Percentiles rank a stretch among this genome's conserved stretches.
Conservation (phyloP, 2,888 invertebrate genomes). For the Andrena fulva region DNA sequence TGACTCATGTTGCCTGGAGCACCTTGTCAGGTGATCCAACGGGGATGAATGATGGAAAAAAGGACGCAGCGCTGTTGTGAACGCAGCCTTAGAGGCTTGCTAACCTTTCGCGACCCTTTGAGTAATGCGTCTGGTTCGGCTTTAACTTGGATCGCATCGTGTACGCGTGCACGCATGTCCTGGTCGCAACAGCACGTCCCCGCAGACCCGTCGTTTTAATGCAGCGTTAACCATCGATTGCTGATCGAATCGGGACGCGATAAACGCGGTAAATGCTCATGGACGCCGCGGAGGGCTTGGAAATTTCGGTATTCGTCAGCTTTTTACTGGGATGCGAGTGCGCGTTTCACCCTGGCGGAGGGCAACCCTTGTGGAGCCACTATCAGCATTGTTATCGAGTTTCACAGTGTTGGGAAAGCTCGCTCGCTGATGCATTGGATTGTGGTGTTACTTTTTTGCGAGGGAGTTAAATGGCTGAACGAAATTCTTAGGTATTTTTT, state of each 20-base stretch:
- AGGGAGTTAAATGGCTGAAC: background rate
- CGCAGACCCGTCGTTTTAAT: conserved; percentile 77
- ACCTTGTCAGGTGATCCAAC: background rate
- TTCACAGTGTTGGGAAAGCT: conserved; percentile 16
- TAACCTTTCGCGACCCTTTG: conserved; percentile 66
- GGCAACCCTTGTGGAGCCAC: conserved; percentile 39
- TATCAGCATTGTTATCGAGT: conserved; percentile 29
- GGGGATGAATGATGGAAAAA: background rate
- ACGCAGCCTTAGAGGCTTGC: conserved; percentile 32
- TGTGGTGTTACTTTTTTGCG: background rate
- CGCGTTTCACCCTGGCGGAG: background rate
- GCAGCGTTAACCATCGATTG: conserved; percentile 60
- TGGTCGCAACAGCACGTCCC: conserved; percentile 48
- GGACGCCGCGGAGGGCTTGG: conserved; percentile 12
- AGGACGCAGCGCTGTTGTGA: conserved; percentile 18
- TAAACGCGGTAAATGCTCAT: conserved; percentile 47
- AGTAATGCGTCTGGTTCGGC: conserved; percentile 70
- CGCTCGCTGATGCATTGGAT: background rate
- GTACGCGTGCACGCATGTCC: conserved; percentile 47
- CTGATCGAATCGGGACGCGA: conserved; percentile 63
- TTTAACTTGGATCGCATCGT: conserved; percentile 53
- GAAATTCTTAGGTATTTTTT: too few species aligned
- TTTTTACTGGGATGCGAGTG: background rate
- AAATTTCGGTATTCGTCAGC: conserved; percentile 42
- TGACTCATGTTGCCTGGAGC: background rate